Base-by-base conservation (phyloP, 2,797 vertebrate genomes). In the Sciaenops ocellatus region DNA sequence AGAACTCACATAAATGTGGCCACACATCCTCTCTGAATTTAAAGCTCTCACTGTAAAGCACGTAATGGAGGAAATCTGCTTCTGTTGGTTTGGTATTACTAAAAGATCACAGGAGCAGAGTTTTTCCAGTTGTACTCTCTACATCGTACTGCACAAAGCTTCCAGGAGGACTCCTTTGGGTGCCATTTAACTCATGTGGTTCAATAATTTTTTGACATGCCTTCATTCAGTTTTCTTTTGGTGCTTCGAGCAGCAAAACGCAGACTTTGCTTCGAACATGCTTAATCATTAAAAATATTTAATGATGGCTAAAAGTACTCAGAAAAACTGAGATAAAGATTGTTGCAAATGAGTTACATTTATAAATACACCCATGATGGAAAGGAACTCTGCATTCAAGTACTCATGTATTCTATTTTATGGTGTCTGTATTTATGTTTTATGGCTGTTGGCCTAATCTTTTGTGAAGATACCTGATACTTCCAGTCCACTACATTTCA, bases 81-180 rank as follows among this genome's bases (percentile, higher is more conserved):
- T 86, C 93, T 94, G 90, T 87, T 92, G 92, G 89, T 93, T 92
- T 85, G 89, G 85, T 92, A 47, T 84, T 82, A 85, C 78, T 84
- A 83, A 87, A 90, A 90, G 90, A 95, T 94, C 93, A 94, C 88
- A 93, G 91, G 85, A 94, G 90, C 92, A 93, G 95, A 93, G 92
- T 90, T 95, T 95, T 95, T 95, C 93, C 94, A 95, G 92, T 89
- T 89, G 51, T 78, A 57, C 85, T 91, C 82, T 78, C 79, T 61
- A 73, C 91, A 56, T 22, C 41, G 10, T 20, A 30, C 69, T 54
- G 60, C 61, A 50, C 47, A 6, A 55, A 73, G 22, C 13, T 20
- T 82, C 54, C 71, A 80, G 18, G 66, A 75, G 47, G 76, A 60
- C 56, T 59, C 56, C 67, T 76, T 6, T 57, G 44, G 34, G 22